Conservation (phyloP, 2,113 vertebrate genomes). For the Malurus cyaneus region DNA sequence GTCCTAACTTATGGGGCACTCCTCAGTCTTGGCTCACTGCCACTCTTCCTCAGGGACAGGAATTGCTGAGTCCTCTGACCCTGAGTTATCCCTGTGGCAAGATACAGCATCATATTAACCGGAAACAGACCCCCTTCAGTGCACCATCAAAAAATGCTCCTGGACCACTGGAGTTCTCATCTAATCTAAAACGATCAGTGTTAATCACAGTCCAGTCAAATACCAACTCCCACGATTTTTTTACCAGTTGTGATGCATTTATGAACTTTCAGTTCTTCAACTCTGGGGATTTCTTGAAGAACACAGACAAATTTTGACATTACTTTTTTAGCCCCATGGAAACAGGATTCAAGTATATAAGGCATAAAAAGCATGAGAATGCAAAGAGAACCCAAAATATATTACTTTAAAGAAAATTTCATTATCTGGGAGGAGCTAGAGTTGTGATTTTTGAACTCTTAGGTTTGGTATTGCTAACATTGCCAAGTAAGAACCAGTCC, state of each 20-base stretch:
- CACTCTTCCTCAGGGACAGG: neutral
- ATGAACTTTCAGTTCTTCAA: neutral
- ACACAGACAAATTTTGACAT: neutral
- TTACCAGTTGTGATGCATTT: neutral
- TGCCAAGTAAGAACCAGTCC: neutral
- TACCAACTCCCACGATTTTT: neutral
- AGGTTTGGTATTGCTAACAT: neutral
- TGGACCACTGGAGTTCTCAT: neutral
- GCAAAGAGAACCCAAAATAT: neutral
- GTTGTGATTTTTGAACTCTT: neutral
- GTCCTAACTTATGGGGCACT: neutral
- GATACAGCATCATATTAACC: neutral
- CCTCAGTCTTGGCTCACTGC: neutral
- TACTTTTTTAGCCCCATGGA: neutral
- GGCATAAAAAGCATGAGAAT: neutral
- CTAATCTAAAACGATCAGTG: neutral
- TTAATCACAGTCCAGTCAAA: neutral
- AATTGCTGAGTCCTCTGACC: neutral
- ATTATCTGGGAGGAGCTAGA: neutral
- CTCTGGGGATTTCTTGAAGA: neutral
- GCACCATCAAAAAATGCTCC: neutral
- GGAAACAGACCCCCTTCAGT: neutral
- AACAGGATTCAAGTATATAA: neutral
- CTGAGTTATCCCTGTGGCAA: neutral
- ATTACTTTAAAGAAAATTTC: neutral